These are phyloP conservation scores for Neodontobutis hainanensis DNA, from an alignment of 2,113 vertebrate species.

Conservation along the genomic window DNA sequence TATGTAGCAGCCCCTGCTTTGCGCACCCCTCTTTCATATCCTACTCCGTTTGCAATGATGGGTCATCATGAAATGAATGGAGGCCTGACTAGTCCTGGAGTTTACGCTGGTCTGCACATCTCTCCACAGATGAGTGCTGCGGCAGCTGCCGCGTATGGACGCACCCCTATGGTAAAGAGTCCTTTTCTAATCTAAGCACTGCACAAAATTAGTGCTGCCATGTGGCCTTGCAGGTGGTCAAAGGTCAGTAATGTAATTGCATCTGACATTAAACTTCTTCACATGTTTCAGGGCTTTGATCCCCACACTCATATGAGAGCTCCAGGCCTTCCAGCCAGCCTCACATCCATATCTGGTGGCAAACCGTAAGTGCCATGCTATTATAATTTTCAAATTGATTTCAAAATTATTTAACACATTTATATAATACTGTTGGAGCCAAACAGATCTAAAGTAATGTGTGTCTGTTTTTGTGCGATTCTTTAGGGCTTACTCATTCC, in stretches of 20 bases:
- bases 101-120: conserved; percentile 92
- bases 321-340: conserved; percentile 89
- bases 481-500: conserved; percentile 91
- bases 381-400: not conserved
- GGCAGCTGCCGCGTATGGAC: conserved; percentile 87
- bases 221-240: conserved; percentile 5
- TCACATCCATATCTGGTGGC: conserved; percentile 91
- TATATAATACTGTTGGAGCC: too few relatives aligned
- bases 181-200: not conserved
- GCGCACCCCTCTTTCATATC: conserved; percentile 91
- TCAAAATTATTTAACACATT: too few relatives aligned
- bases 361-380: conserved; percentile 87
- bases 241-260: not conserved
- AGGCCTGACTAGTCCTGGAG: conserved; percentile 88
- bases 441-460: too few relatives aligned
- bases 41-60: conserved; percentile 93
- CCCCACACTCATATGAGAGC: conserved; percentile 92
- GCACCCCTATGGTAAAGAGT: conserved; percentile 87
- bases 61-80: conserved; percentile 95
- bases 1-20: conserved; percentile 84
- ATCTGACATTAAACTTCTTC: conserved; percentile 15
- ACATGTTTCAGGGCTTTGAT: conserved; percentile 86
- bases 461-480: not conserved
- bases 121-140: conserved; percentile 94
- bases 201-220: not conserved